Base-by-base conservation (phyloP, 2,888 invertebrate species). In the Morinoia aosen region DNA sequence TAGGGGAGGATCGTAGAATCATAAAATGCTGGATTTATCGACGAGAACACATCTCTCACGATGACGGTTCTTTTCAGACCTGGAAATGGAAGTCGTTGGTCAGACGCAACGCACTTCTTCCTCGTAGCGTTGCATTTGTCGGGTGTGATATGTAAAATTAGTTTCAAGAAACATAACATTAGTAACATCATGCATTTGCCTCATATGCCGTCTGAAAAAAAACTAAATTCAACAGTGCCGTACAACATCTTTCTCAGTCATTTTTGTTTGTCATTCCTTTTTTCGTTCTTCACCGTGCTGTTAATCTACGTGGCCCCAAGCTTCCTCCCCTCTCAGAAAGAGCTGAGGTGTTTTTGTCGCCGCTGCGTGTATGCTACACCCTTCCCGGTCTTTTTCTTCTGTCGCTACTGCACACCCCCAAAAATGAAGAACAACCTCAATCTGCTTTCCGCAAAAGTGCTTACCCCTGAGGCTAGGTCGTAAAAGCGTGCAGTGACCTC, bases 381-480 rank as follows among this genome's bases (percentile, higher is more conserved):
- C 61, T 61, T 16, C 5, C 61, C 61, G 61, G 19, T 61, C 61
- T 61, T 61, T 61, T 61, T 61, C 61, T 12, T 61, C 61, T 8
- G 61, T 61, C 19, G 61, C 61, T 61, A 61, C 61, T 61, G 61
- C 61, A 61, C 61, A 61, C 61, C 88, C 88, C 25, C 88, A n/a
- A 88, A 88, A 88, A 88, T 33, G n/a, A 88, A 88, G n/a, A 88
- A 39, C 39, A 88, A 39, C n/a, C 39, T 56, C 91, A 91, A 91
- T 91, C 91, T 91, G 91, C 91, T 56, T 91, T 40, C 91, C 91
- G 48, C 91, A 91, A 25, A 48, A 56, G 48, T 91, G 91, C 91
- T 56, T 56, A 56, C 56, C 40, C 19, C 91, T 11, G 56, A 91
- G 40, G 56, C 48, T 56, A 25, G 48, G 91, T 91, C 91, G 91